These are phyloP conservation scores for Drosophila paramelanica DNA, from an alignment of 2,888 invertebrate genomes.

Conservation along the genomic window DNA sequence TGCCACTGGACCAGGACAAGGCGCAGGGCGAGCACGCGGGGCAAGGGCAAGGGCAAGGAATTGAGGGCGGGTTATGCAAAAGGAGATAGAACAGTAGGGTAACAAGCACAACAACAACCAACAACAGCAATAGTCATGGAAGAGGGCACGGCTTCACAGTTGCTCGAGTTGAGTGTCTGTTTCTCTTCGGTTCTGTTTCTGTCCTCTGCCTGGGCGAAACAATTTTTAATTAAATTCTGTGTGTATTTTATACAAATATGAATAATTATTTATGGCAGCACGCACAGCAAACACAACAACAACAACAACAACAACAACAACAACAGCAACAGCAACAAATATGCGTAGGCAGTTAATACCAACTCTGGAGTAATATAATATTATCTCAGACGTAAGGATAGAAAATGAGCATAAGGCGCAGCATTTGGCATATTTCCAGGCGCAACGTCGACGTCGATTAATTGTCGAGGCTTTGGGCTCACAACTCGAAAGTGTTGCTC, in stretches of 20 bases:
- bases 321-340: slow-evolving; percentile 22
- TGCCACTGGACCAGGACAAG: slow-evolving; percentile 43
- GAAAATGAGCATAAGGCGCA: slow-evolving; percentile 77
- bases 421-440: slow-evolving; percentile 74
- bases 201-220: slow-evolving; percentile 44
- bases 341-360: slow-evolving; percentile 73
- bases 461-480: slow-evolving; percentile 61
- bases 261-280: slow-evolving; percentile 81
- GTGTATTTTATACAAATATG: slow-evolving; percentile 81
- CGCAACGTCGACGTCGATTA: slow-evolving; percentile 62
- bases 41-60: slow-evolving; percentile 8
- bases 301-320: slow-evolving; percentile 17
- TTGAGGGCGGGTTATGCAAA: slow-evolving; percentile 45
- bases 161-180: slow-evolving; percentile 19
- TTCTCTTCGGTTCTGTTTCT: neutral
- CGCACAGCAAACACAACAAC: slow-evolving; percentile 28
- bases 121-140: slow-evolving; percentile 31
- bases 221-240: slow-evolving; percentile 82
- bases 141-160: slow-evolving; percentile 2
- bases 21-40: neutral
- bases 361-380: slow-evolving; percentile 59
- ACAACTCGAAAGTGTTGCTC: slow-evolving; percentile 71
- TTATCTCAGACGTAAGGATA: slow-evolving; percentile 70
- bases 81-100: slow-evolving; percentile 53
- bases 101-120: slow-evolving; percentile 29